Evolutionary conservation across 2,797 vertebrate genomes (phyloP).

Genomic region (Eurystomus glaucurus): DNA sequence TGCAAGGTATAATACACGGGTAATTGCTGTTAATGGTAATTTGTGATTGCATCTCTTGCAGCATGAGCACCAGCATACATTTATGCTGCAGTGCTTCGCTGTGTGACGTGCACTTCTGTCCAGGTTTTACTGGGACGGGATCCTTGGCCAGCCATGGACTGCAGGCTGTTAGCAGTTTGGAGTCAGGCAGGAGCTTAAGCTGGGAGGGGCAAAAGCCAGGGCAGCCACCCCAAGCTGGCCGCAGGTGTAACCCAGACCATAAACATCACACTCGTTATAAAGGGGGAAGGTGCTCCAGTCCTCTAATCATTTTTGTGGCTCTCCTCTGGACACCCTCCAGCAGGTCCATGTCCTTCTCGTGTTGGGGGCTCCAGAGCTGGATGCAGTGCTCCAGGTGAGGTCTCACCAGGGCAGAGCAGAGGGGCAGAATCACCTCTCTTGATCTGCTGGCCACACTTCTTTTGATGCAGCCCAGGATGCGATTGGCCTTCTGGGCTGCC

Average conservation of each 20-base stretch:
- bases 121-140: not conserved
- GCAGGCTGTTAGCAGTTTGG: not conserved
- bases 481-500: too few species aligned
- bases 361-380: too few species aligned
- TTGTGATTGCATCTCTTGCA: not conserved
- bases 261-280: not conserved
- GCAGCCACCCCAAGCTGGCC: not conserved
- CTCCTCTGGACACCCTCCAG: too few species aligned
- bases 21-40: not conserved
- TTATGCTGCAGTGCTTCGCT: not conserved
- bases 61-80: not conserved
- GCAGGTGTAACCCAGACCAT: not conserved
- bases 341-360: too few species aligned
- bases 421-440: too few species aligned
- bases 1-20: not conserved
- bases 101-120: fast-evolving
- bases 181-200: not conserved
- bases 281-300: too few species aligned
- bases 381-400: too few species aligned
- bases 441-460: too few species aligned
- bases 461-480: too few species aligned
- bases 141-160: not conserved
- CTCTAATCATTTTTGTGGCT: too few species aligned
- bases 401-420: too few species aligned
- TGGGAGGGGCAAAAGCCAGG: not conserved